Evolutionary conservation across 2,797 vertebrate genomes (phyloP).

Genomic region (Peromyscus melanophrys): DNA sequence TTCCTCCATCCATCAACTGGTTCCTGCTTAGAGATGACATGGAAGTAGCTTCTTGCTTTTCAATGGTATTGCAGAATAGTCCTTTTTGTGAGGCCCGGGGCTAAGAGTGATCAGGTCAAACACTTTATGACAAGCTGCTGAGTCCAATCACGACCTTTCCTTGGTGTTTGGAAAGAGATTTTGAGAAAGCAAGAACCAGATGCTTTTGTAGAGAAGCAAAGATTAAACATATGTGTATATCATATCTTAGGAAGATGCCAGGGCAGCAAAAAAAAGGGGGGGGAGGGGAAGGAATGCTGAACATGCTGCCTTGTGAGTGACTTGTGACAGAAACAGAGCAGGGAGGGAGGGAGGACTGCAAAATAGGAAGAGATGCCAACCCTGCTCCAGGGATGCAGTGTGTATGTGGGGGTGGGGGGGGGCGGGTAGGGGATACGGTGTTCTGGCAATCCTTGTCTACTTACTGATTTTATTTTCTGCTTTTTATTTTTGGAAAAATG

Average conservation of each 20-base stretch:
- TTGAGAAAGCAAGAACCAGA: conserved; percentile 68
- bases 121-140: conserved; percentile 44
- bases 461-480: neutral
- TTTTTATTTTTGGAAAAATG: neutral
- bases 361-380: neutral
- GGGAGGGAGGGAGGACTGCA: neutral
- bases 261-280: neutral
- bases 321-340: neutral
- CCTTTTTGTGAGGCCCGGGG: conserved; percentile 10
- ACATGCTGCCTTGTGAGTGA: conserved; percentile 10
- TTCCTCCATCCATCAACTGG: conserved; percentile 75
- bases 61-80: conserved; percentile 73
- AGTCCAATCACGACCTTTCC: conserved; percentile 71
- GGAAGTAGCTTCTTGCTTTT: conserved; percentile 77
- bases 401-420: too few species aligned
- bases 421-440: too few species aligned
- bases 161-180: conserved; percentile 69
- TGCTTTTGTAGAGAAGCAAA: conserved; percentile 62
- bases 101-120: conserved; percentile 54
- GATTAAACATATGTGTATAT: conserved; percentile 22
- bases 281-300: neutral
- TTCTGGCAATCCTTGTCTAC: neutral
- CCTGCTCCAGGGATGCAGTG: neutral
- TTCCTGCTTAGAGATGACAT: conserved; percentile 72
- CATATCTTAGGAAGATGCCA: conserved; percentile 57